Evolutionary conservation across 1,140 invertebrate species (phyloP).

Genomic region (Pogonus chalceus): DNA sequence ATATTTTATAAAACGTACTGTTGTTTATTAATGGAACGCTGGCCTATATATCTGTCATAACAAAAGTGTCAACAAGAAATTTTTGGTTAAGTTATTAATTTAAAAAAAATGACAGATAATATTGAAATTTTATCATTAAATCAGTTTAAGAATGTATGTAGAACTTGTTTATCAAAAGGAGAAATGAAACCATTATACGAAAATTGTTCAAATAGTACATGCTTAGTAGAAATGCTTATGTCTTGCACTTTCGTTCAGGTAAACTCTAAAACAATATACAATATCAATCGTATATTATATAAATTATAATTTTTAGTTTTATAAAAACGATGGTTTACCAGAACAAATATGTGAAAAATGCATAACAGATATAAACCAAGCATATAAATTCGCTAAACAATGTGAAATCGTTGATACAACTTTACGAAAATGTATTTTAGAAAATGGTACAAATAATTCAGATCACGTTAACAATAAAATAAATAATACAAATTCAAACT

Average conservation of each 20-base stretch:
- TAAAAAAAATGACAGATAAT: too few relatives aligned
- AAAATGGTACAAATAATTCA: not conserved
- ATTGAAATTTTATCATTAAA: too few relatives aligned
- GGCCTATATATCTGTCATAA: too few relatives aligned
- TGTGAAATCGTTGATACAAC: constrained; percentile 12
- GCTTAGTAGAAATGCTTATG: constrained; percentile 9
- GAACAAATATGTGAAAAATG: constrained; percentile 11
- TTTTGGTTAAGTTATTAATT: too few relatives aligned
- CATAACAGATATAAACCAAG: constrained; percentile 1
- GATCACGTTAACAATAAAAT: not conserved
- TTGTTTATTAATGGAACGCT: too few relatives aligned
- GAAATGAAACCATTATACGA: constrained; percentile 13
- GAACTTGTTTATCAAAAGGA: constrained; percentile 17
- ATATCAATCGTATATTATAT: not conserved
- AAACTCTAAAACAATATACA: too few relatives aligned
- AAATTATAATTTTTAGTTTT: constrained; percentile 12
- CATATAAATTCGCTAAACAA: constrained; percentile 12
- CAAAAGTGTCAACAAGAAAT: too few relatives aligned
- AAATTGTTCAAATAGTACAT: constrained; percentile 5
- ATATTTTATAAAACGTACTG: too few relatives aligned
- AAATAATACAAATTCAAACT: not conserved
- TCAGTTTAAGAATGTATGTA: constrained; percentile 16
- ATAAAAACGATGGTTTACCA: constrained; percentile 11
- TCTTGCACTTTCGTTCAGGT: constrained; percentile 12
- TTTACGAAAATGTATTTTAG: not conserved